These are phyloP conservation scores for Campoletis sonorensis DNA, from an alignment of 1,140 invertebrate species.

Conservation along the genomic window DNA sequence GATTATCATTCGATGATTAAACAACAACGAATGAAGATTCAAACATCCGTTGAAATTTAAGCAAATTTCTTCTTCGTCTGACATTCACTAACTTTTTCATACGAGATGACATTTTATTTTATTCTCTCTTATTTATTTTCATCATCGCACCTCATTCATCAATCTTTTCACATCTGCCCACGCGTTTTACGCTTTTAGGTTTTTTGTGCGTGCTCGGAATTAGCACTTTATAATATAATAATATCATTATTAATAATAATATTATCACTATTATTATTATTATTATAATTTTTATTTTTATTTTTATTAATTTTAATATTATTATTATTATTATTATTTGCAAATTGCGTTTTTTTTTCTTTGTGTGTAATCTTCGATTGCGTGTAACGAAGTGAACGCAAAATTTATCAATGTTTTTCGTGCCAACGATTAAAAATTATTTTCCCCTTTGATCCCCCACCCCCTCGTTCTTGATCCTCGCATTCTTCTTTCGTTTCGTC, in stretches of 20 bases:
- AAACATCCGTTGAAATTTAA: too few relatives aligned
- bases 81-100: neutral
- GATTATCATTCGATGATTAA: too few relatives aligned
- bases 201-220: neutral
- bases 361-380: constrained; percentile 6
- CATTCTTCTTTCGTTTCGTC: constrained; percentile 7
- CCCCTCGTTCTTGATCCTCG: too few relatives aligned
- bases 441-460: too few relatives aligned
- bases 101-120: neutral
- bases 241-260: too few relatives aligned
- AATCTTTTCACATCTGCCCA: neutral
- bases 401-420: neutral
- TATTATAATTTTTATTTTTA: neutral
- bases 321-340: neutral
- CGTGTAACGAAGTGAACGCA: neutral
- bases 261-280: too few relatives aligned
- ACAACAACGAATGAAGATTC: too few relatives aligned
- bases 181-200: constrained; percentile 9
- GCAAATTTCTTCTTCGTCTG: too few relatives aligned
- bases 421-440: constrained; percentile 5
- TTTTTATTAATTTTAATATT: too few relatives aligned
- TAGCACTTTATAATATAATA: neutral
- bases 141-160: neutral
- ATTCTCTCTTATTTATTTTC: neutral
- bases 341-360: constrained; percentile 3